Evolutionary conservation across 2,113 vertebrate species (phyloP).

Genomic region (Dicrurus megarhynchus): DNA sequence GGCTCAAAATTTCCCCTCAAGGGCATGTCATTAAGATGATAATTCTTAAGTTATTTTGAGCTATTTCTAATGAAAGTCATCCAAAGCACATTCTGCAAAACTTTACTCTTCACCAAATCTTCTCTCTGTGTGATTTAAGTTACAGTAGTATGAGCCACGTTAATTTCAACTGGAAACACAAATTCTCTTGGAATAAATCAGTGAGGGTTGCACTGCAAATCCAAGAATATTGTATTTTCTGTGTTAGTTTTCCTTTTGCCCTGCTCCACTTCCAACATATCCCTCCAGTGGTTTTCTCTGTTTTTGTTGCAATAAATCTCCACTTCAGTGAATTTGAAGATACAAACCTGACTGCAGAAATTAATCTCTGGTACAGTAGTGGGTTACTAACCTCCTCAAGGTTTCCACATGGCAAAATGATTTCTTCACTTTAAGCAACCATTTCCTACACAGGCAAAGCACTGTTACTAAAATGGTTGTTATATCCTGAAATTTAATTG

Average conservation of each 20-base stretch:
- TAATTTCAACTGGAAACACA: background rate
- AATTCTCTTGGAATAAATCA: background rate
- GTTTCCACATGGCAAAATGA: background rate
- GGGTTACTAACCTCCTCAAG: background rate
- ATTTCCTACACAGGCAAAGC: background rate
- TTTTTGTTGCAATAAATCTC: background rate
- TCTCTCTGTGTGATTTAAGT: background rate
- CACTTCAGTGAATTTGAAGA: background rate
- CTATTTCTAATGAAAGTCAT: background rate
- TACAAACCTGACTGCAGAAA: background rate
- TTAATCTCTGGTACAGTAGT: background rate
- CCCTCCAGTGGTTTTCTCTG: slow-evolving; percentile 10
- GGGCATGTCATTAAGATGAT: background rate
- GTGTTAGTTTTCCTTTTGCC: background rate
- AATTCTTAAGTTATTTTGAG: background rate
- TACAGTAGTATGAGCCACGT: background rate
- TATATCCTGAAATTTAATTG: background rate
- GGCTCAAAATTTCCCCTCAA: background rate
- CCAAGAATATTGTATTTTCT: background rate
- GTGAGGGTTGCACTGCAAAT: background rate
- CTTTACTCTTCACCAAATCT: background rate
- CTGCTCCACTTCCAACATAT: background rate
- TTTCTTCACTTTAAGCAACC: background rate
- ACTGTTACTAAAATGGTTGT: background rate
- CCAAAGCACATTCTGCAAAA: background rate